Evolutionary conservation across 2,888 invertebrate genomes (phyloP), one percentile per base, ranked within the genome.

Genomic region (Atrina japonica): DNA sequence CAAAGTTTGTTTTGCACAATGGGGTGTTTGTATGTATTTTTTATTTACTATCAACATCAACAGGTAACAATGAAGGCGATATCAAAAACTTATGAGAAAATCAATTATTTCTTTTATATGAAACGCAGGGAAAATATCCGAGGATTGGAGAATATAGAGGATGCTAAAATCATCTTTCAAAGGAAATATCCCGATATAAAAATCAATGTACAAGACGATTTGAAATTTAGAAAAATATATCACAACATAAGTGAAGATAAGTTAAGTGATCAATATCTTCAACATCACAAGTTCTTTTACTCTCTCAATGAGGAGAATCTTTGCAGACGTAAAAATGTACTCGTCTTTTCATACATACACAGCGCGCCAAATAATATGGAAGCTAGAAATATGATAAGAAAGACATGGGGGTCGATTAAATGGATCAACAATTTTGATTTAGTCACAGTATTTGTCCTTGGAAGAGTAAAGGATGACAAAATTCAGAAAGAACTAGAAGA

Each of bases 401-500:
- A 47, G 16, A 47, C 47, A 3, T 47, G n/a, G n/a, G 47, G 18
- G 5, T n/a, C 18, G 5, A 16, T 47, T 6, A 18, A n/a, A 47
- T 47, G 5, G 6, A 6, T 47, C 18, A 47, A 47, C 16, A 21
- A 47, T 18, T 47, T 6, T 5, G n/a, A 5, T 6, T 21, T 53
- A 14, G 27, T 29, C 29, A 11, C n/a, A 1, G 29, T 53, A 11
- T 53, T 53, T 25, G n/a, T 27, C 2, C 11, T 25, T 27, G 53
- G 27, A 25, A 2, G 6, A 53, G 11, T 58, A 14, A 16, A 11
- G 21, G 59, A 66, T 21, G 1, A 9, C 9, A 45, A 9, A 7
- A 3, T 55, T 9, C 66, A 75, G 43, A 40, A 40, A n/a, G 35
- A 59, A 5, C 47, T 80, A 41, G 64, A 66, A 27, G 50, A 55